Percentiles rank a stretch among this genome's conserved stretches.
These are phyloP conservation scores for Thamnophis sirtalis DNA, from an alignment of 2,113 vertebrate genomes.

Conservation along the genomic window DNA sequence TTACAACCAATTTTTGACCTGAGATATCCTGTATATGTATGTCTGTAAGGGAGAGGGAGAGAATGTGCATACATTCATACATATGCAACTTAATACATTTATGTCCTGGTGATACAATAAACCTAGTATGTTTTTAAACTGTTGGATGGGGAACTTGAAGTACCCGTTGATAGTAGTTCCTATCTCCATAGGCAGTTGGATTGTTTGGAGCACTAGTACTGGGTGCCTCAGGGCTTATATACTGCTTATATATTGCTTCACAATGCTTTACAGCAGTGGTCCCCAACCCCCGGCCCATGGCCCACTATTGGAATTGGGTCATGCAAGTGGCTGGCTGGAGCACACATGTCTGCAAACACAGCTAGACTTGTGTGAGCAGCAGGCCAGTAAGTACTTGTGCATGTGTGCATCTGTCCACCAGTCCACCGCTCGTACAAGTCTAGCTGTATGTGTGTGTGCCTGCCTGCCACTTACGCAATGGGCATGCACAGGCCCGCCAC, in stretches of 20 bases:
- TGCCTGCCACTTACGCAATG: neutral
- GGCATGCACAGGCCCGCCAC: neutral
- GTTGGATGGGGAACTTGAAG: neutral
- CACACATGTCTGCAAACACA: neutral
- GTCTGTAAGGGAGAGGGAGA: neutral
- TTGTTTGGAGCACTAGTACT: neutral
- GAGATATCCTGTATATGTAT: neutral
- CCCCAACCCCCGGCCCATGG: neutral
- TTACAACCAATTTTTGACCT: neutral
- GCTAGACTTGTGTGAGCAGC: neutral
- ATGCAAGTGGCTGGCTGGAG: neutral
- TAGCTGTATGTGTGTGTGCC: neutral
- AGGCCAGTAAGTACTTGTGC: neutral
- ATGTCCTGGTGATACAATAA: neutral
- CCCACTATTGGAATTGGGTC: neutral
- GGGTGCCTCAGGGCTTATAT: neutral
- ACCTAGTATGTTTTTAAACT: neutral
- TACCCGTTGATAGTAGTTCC: neutral
- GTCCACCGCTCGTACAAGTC: neutral
- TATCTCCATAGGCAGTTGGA: neutral
- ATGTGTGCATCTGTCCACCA: rapidly evolving
- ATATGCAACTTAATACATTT: neutral
- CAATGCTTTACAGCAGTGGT: neutral
- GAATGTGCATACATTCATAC: neutral
- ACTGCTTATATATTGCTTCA: neutral